Base-by-base conservation (phyloP, 2,888 invertebrate species). In the Parasteatoda lunata region DNA sequence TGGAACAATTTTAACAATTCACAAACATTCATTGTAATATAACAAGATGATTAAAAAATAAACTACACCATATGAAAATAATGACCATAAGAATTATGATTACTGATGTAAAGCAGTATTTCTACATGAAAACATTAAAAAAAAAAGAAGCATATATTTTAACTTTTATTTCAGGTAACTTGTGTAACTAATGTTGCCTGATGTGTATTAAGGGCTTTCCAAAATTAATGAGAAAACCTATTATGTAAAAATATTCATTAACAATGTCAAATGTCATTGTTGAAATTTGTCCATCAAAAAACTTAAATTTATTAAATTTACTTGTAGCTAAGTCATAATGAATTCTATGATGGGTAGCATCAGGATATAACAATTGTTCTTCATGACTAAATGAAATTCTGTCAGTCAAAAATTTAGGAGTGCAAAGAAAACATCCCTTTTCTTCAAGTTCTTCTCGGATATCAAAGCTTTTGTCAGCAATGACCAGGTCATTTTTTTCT, bases 381-480 rank as follows among this genome's bases (percentile, higher is more conserved):
- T 45, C 5, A 45, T 30, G 2, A 3, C 15, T 47, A 45, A 68
- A 77, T 13, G 68, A 70, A 13, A 78, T 70, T 48, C 69, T 78
- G 48, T 48, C 59, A 1, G 70, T 59, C 47, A 69, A 59, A 78
- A 78, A 70, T 3, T 13, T 47, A 0, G 59, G 70, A 11, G 6
- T 59, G 15, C 8, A 45, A 7, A 70, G 59, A 11, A 45, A 7
- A 47, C 70, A 59, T 5, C 45, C 47, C 15, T 48, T 59, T 6
- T 11, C 48, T 48, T 70, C 59, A 15, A 78, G 11, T 70, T 78
- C 78, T 45, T 54, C n/a, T 52, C 49, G 48, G 4, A 77, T 8
- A n/a, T 6, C 8, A 51, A 77, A 77, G 5, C 66, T 49, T 59
- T 30, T 70, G n/a, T 78, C 78, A 6, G 70, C 47, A 47, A 78